Evolutionary conservation across 2,888 invertebrate species (phyloP), one percentile per base, ranked within the genome.

Genomic region (Patella pellucida): DNA sequence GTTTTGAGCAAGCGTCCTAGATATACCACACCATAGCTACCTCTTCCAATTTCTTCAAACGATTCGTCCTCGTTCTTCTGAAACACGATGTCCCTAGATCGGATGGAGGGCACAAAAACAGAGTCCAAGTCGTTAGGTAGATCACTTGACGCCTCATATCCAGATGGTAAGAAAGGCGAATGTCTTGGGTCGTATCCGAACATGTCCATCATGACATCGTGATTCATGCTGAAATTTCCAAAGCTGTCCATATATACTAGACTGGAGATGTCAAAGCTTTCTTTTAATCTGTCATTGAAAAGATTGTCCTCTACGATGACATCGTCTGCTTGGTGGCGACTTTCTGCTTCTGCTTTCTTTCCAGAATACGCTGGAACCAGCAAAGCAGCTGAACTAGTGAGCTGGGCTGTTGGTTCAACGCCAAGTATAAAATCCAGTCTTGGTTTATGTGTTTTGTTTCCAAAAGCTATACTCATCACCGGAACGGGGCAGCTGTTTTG

Each of bases 21-120:
- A 51, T 80, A 80, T 16, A 80, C 80, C 41, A 75, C 74, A 19
- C 77, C 80, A 56, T 77, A 80, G 52, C 77, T 77, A 31, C 80
- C 80, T 5, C 80, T 75, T n/a, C 78, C 80, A 16, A 80, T 77
- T 51, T 80, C 78, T 15, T 77, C 77, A 71, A 76, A 80, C 23
- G 77, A 78, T 19, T 77, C 76, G 56, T 76, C 76, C 14, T 78
- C 77, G 12, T 75, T 73, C 67, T 74, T 72, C 3, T 77, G 72
- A 56, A 78, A 80, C 14, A 71, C 68, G 15, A 78, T 70, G 14
- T 77, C 69, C 19, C 76, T 75, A 19, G 76, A 73, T 69, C 78
- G 76, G 27, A 80, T 77, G 3, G 75, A 69, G 14, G 78, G 76
- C n/a, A 80, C 72, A 51, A 72, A 70, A 67, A 80, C 74, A 52